Evolutionary conservation across 2,113 vertebrate species (phyloP), one percentile per base, ranked within the genome.

Genomic region (Tenrec ecaudatus): DNA sequence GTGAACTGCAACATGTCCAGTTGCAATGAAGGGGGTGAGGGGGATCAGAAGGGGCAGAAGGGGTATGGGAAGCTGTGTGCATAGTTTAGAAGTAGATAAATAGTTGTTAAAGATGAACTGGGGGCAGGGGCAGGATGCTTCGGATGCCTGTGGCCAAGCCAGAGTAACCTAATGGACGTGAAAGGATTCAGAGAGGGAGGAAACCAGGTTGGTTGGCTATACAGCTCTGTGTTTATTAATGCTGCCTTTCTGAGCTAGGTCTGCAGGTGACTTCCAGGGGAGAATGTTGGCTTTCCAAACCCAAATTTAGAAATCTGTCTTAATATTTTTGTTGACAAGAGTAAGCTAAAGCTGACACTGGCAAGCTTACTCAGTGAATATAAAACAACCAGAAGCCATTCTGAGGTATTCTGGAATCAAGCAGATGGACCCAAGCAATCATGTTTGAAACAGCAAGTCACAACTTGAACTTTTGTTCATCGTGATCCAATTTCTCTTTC

Each of bases 311-410:
- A 94, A 92, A 80, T 43, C 90, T 94, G 94, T 95, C 94, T 96
- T 96, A 93, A 95, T 96, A 85, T 95, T 94, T 90, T 86, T 83
- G 94, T 80, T 95, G 64, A 87, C 19, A 84, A 22, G 27, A 82
- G 91, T 82, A 95, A 92, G 88, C 66, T 84, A 91, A 94, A 86
- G 62, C 76, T 94, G 95, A 94, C 84, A 94, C 75, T 96, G 95
- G 93, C 95, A 96, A 69, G 62, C 93, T 94, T 66, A 64, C 90
- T 89, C 27, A 81, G 8, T 10, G 64, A 95, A 93, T 95, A 81
- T 86, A 87, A 94, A 96, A 95, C 89, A 94, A 90, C 92, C 92
- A 96, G 95, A 96, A 96, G 93, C 92, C 93, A 94, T 97, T 96
- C 89, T 78, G 60, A 95, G 71, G 57, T 77, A 40, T 93, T 96